Evolutionary conservation across 2,888 invertebrate genomes (phyloP).

Genomic region (Spicauda simplicius): DNA sequence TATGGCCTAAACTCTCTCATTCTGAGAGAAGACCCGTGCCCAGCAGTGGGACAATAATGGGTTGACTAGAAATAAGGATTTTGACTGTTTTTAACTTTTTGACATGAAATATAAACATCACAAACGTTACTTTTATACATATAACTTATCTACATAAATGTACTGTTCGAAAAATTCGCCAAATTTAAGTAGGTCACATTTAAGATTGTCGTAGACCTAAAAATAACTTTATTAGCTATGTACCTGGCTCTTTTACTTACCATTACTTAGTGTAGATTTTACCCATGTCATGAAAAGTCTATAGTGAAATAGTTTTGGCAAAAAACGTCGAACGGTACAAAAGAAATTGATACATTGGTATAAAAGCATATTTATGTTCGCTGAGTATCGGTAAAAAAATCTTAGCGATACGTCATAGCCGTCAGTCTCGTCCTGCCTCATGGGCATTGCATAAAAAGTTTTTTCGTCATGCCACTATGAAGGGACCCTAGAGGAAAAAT

Average conservation of each 20-base stretch:
- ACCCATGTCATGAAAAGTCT: conserved; percentile 57
- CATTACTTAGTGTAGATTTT: conserved; percentile 12
- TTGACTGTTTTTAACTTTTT: too few species aligned
- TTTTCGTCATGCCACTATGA: conserved; percentile 48
- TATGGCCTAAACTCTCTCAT: too few species aligned
- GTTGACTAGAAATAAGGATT: too few species aligned
- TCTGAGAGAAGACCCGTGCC: too few species aligned
- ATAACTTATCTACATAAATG: too few species aligned
- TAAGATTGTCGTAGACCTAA: too few species aligned
- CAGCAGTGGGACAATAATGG: too few species aligned
- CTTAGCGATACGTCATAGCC: conserved; percentile 81
- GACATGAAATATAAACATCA: too few species aligned
- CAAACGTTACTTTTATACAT: too few species aligned
- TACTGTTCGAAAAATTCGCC: too few species aligned
- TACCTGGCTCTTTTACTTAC: not conserved
- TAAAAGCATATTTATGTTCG: conserved; percentile 84
- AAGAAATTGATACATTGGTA: conserved; percentile 81
- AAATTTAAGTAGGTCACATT: too few species aligned
- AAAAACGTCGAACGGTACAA: conserved; percentile 67
- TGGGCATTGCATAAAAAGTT: conserved; percentile 75
- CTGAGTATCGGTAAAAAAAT: conserved; percentile 75
- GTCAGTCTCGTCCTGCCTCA: conserved; percentile 73
- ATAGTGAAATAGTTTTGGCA: conserved; percentile 49
- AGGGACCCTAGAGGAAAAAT: conserved; percentile 41
- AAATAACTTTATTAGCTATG: too few species aligned